These are phyloP conservation scores for Nibea albiflora DNA, from an alignment of 2,113 vertebrate species.

Conservation along the genomic window DNA sequence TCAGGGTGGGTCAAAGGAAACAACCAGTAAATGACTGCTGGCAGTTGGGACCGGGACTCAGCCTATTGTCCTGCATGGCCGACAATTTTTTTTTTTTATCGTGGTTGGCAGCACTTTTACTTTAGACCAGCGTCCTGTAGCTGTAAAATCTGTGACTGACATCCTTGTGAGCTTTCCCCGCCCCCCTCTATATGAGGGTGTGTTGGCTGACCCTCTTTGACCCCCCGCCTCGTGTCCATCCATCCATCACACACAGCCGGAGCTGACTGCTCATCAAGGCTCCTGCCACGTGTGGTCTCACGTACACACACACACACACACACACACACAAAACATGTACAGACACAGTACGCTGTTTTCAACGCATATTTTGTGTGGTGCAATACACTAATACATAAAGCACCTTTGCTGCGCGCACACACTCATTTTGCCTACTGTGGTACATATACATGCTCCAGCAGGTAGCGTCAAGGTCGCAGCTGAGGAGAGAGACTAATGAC, in stretches of 20 bases:
- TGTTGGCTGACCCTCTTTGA: constrained; percentile 61
- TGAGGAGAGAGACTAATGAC: constrained; percentile 76
- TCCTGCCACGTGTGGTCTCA: constrained; percentile 9
- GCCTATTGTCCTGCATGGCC: constrained; percentile 50
- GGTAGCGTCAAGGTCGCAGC: constrained; percentile 68
- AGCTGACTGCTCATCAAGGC: constrained; percentile 56
- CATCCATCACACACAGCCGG: constrained; percentile 55
- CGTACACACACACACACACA: constrained; percentile 18
- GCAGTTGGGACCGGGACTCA: constrained; percentile 47
- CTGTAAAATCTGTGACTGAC: constrained; percentile 63
- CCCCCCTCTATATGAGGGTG: constrained; percentile 16
- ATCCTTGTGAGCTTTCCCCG: constrained; percentile 1
- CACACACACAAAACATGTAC: neutral
- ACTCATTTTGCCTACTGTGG: constrained; percentile 60
- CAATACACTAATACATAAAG: constrained; percentile 1
- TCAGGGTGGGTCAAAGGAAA: constrained; percentile 41
- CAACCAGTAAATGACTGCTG: constrained; percentile 46
- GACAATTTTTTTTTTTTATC: constrained; percentile 56
- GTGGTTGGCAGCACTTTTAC: constrained; percentile 66
- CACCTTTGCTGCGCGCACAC: constrained; percentile 2
- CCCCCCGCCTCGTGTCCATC: constrained; percentile 25
- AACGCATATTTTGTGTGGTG: constrained; percentile 32
- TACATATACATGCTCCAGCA: constrained; percentile 59
- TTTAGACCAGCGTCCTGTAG: constrained; percentile 33
- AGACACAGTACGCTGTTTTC: constrained; percentile 22